Evolutionary conservation across 2,113 vertebrate species (phyloP), one percentile per base, ranked within the genome.

Genomic region (Pelodiscus sinensis): DNA sequence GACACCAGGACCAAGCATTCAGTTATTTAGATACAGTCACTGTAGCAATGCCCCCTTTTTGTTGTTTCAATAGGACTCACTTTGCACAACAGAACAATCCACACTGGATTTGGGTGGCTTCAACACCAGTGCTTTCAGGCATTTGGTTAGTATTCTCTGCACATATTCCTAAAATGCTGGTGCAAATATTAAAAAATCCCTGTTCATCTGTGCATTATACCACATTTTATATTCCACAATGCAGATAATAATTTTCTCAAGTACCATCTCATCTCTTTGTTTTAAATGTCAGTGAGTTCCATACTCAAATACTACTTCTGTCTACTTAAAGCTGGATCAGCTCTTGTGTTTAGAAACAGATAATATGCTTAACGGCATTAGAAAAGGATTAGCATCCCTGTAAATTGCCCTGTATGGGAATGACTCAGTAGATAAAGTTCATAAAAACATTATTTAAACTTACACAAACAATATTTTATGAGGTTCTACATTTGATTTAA

Each of bases 381-480:
- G 93, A 84, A 84, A 95, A 78, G 4, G 29, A 96, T 81, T 84
- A 91, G 38, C 21, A 91, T 79, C 12, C 85, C 58, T 89, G 27
- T 84, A 97, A 96, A 29, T 51, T 91, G 29, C 52, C 81, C 38
- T 92, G 25, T 92, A 84, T 62, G 90, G 54, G 62, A 96, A 92
- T 51, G 44, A 85, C 2, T 95, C 58, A 84, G 29, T 77, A 90
- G 38, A 86, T 10, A 79, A 90, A 92, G 19, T 89, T 44, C 60
- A 12, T 82, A 90, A 96, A 89, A 88, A 82, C 31, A 92, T 93
- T 89, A 94, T 85, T 96, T 95, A 96, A 93, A 54, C 24, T 91
- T 94, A 35, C 13, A 95, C 93, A 94, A 94, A n/a, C 27, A 44
- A 9, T 12, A 86, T 92, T 96, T 96, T 89, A 92, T 94, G 78